Percentiles rank a stretch among this genome's conserved stretches.
phyloP scores from a whole-genome alignment of 2,888 invertebrate species.

The Alsophila aescularia region DNA sequence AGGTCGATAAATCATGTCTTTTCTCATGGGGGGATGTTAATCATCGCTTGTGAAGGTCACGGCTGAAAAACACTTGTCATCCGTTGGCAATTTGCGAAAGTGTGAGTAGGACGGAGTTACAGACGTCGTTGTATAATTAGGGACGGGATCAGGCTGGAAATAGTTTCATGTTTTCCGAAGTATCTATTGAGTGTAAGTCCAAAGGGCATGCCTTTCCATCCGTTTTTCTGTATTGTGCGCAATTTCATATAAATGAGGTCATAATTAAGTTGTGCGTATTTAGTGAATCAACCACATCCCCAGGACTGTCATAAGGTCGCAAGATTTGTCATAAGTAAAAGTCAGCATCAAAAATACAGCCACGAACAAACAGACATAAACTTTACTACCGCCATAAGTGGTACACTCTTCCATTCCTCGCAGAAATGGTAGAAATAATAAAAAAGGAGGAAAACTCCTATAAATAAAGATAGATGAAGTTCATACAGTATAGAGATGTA shows the following conservation, averaged over 20 bases:
- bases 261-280: no score
- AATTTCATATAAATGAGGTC: not conserved
- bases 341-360: conserved; percentile 14
- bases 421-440: conserved; percentile 36
- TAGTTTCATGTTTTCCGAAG: not conserved
- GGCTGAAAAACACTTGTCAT: conserved; percentile 26
- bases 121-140: conserved; percentile 14
- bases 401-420: conserved; percentile 38
- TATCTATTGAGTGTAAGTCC: not conserved
- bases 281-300: no score
- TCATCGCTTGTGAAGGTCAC: conserved; percentile 36
- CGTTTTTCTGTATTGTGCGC: not conserved
- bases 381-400: conserved; percentile 39
- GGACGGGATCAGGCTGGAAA: not conserved
- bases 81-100: conserved; percentile 16
- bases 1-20: conserved; percentile 37
- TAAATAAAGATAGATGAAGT: conserved; percentile 50
- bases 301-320: no score
- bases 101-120: conserved; percentile 13
- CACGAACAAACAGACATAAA: conserved; percentile 36
- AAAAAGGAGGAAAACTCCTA: conserved; percentile 45
- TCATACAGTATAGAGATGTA: conserved; percentile 12
- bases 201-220: not conserved
- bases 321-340: conserved; percentile 12
- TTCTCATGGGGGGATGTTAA: conserved; percentile 38